Evolutionary conservation across 1,140 invertebrate genomes (phyloP).

Genomic region (Hyphantria cunea): DNA sequence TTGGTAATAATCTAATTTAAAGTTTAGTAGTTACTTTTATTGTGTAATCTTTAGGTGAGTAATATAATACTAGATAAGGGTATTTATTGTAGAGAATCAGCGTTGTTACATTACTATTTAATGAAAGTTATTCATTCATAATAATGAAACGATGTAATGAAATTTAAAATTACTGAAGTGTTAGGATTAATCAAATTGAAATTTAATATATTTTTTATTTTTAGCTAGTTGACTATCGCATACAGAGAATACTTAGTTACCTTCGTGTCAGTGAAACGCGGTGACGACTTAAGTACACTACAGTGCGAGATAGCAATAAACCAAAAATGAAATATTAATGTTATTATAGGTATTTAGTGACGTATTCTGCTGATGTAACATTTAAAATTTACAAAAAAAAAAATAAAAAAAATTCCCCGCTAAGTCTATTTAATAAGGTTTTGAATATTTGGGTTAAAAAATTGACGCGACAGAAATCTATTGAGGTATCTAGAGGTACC

Average conservation of each 20-base stretch:
- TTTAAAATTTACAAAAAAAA: slow-evolving; percentile 76
- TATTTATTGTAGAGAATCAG: slow-evolving; percentile 78
- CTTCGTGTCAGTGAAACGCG: slow-evolving; percentile 40
- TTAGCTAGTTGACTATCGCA: slow-evolving; percentile 79
- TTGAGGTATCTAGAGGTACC: slow-evolving; percentile 60
- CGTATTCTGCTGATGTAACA: slow-evolving; percentile 78
- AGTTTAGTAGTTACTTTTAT: slow-evolving; percentile 79
- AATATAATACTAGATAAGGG: slow-evolving; percentile 77
- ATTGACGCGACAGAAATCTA: slow-evolving; percentile 67
- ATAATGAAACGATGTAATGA: slow-evolving; percentile 75
- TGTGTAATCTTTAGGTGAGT: slow-evolving; percentile 78
- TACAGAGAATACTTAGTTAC: slow-evolving; percentile 63
- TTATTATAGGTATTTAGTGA: slow-evolving; percentile 76
- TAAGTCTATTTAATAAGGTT: slow-evolving; percentile 78
- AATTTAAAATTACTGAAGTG: slow-evolving; percentile 61
- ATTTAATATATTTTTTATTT: slow-evolving; percentile 81
- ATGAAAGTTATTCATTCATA: slow-evolving; percentile 76
- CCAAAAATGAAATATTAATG: slow-evolving; percentile 78
- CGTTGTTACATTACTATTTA: slow-evolving; percentile 76
- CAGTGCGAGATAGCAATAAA: slow-evolving; percentile 76
- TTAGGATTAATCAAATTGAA: slow-evolving; percentile 74
- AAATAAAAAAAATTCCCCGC: slow-evolving; percentile 76
- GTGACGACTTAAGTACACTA: slow-evolving; percentile 49
- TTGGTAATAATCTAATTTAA: slow-evolving; percentile 80
- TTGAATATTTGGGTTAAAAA: slow-evolving; percentile 72